These are phyloP conservation scores for Hystrix brachyura DNA, from an alignment of 2,113 vertebrate species.

Conservation along the genomic window DNA sequence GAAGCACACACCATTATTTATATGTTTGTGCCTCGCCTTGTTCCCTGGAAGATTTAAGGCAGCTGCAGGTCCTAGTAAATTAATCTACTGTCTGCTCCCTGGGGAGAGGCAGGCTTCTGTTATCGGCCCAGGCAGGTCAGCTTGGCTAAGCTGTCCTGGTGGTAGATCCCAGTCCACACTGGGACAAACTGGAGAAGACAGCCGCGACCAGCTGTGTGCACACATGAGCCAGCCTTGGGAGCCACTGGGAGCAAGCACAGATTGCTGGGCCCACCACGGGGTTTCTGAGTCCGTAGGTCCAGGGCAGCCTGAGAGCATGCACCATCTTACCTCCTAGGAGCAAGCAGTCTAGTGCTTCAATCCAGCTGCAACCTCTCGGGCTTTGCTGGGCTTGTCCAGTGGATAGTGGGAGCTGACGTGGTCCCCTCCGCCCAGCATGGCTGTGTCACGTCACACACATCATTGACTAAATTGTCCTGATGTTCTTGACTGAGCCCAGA, in stretches of 20 bases:
- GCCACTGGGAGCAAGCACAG: no score
- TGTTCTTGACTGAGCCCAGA: background rate
- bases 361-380: background rate
- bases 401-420: background rate
- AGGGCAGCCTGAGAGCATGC: background rate
- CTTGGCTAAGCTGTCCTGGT: background rate
- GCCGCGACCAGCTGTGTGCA: background rate
- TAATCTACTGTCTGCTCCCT: background rate
- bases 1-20: conserved; percentile 51
- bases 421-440: conserved; percentile 45
- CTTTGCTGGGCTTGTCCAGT: rapidly evolving
- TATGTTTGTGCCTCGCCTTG: conserved; percentile 63
- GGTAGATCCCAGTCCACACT: background rate
- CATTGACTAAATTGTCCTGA: conserved; percentile 22
- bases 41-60: conserved; percentile 71
- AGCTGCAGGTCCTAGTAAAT: background rate
- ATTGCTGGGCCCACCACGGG: rapidly evolving
- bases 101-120: background rate
- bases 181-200: background rate
- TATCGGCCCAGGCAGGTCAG: background rate
- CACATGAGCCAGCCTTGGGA: background rate
- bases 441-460: conserved; percentile 64
- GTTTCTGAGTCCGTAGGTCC: background rate
- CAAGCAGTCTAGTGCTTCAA: no score
- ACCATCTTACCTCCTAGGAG: background rate